A percentile compares a stretch with the other conserved stretches of the same genome.
Conservation (phyloP, 2,888 invertebrate species). For the Lepidocyrtoides sp. region DNA sequence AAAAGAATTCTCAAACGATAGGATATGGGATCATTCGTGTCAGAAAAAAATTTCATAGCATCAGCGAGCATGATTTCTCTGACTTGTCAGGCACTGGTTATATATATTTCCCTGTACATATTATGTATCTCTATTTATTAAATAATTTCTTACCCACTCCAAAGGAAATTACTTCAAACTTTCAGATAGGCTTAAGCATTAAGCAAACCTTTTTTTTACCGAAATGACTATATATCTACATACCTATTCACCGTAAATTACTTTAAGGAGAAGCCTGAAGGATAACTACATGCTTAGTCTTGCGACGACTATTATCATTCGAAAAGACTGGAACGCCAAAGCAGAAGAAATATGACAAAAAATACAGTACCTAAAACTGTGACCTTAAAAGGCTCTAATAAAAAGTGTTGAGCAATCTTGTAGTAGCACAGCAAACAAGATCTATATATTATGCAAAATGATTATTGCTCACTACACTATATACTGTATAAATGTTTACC, state of each 20-base stretch:
- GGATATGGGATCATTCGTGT: too few relatives aligned
- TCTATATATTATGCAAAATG: slow-evolving; percentile 26
- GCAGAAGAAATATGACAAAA: slow-evolving; percentile 17
- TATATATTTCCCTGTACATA: too few relatives aligned
- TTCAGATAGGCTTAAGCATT: slow-evolving; percentile 13
- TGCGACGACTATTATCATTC: slow-evolving; percentile 42
- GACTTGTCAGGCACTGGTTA: too few relatives aligned
- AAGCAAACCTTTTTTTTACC: slow-evolving; percentile 7
- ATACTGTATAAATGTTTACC: not conserved
- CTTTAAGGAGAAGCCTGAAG: slow-evolving; percentile 27
- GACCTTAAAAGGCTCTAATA: slow-evolving; percentile 59
- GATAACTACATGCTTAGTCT: slow-evolving; percentile 43
- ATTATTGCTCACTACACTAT: slow-evolving; percentile 17
- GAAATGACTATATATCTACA: slow-evolving; percentile 52
- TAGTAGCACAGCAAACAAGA: slow-evolving; percentile 11
- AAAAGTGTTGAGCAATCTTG: slow-evolving; percentile 60
- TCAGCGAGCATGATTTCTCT: too few relatives aligned
- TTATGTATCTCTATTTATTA: too few relatives aligned
- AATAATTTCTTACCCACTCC: not conserved
- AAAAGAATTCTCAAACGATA: too few relatives aligned
- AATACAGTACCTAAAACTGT: slow-evolving; percentile 44
- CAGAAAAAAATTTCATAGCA: too few relatives aligned
- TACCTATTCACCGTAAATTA: slow-evolving; percentile 60
- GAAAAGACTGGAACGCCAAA: not conserved
- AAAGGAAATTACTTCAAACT: slow-evolving; percentile 13